Percentiles rank a stretch among this genome's conserved stretches.
phyloP scores from a whole-genome alignment of 2,113 vertebrate species.

The Calypte anna region DNA sequence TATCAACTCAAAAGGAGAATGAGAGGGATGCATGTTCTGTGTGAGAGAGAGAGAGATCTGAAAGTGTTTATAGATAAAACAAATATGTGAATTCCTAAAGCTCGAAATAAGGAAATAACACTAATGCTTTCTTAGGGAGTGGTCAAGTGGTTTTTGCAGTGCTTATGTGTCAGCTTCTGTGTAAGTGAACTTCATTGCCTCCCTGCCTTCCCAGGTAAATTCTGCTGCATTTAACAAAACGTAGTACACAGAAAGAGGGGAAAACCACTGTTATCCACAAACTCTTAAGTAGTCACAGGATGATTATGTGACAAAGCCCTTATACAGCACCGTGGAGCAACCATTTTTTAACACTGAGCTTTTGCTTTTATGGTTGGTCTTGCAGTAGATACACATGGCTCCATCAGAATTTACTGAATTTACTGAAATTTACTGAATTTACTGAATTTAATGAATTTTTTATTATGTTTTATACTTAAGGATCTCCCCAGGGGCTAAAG shows the following conservation, averaged over 20 bases:
- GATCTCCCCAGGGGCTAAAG: not conserved
- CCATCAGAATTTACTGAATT: not conserved
- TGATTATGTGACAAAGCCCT: slow-evolving; percentile 46
- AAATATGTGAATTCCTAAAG: slow-evolving; percentile 51
- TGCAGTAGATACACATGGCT: not conserved
- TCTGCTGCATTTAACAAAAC: slow-evolving; percentile 38
- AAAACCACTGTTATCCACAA: slow-evolving; percentile 38
- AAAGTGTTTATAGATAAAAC: slow-evolving; percentile 44
- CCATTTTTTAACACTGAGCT: slow-evolving; percentile 54
- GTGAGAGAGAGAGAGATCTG: not conserved
- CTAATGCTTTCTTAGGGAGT: slow-evolving; percentile 21
- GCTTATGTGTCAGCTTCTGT: slow-evolving; percentile 34
- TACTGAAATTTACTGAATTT: too few species aligned
- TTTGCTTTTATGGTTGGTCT: slow-evolving; percentile 46
- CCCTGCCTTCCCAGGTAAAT: slow-evolving; percentile 36
- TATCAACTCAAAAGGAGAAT: not conserved
- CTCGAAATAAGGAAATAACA: slow-evolving; percentile 43
- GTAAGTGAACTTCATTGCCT: slow-evolving; percentile 12
- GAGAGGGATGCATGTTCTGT: not conserved
- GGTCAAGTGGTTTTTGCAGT: slow-evolving; percentile 43
- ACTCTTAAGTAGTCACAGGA: slow-evolving; percentile 30
- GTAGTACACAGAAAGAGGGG: slow-evolving; percentile 23
- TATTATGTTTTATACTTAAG: not conserved
- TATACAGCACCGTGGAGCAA: slow-evolving; percentile 15
- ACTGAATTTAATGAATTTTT: not conserved